A percentile compares a stretch with the other conserved stretches of the same genome.
phyloP scores from a whole-genome alignment of 2,888 invertebrate species.

The Pollenia griseotomentosa region DNA sequence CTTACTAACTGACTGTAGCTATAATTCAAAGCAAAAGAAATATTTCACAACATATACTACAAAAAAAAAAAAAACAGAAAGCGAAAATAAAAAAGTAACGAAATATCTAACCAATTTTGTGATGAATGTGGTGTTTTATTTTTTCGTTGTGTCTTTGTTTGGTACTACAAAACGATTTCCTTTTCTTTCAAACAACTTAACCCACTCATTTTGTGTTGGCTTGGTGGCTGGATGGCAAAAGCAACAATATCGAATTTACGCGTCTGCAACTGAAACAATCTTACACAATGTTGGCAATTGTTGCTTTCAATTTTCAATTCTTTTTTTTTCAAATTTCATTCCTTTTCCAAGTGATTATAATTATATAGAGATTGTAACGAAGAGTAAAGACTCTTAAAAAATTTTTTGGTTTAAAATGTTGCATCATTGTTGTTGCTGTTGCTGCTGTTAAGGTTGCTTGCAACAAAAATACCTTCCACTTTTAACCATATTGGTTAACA shows the following conservation, averaged over 20 bases:
- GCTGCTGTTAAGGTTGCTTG: background rate
- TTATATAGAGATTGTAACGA: conserved; percentile 57
- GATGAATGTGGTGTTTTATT: conserved; percentile 64
- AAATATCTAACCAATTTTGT: conserved; percentile 65
- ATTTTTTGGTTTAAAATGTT: conserved; percentile 47
- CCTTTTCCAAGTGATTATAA: conserved; percentile 47
- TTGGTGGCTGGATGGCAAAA: conserved; percentile 11
- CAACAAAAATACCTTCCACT: conserved; percentile 35
- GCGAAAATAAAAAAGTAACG: background rate
- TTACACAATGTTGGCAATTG: conserved; percentile 23
- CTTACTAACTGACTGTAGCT: background rate
- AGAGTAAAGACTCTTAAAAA: conserved; percentile 16
- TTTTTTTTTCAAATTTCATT: conserved; percentile 1
- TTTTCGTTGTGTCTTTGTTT: conserved; percentile 23
- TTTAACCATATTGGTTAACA: conserved; percentile 56
- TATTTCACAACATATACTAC: conserved; percentile 22
- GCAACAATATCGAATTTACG: conserved; percentile 26
- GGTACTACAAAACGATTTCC: conserved; percentile 32
- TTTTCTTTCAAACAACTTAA: conserved; percentile 54
- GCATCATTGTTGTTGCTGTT: conserved; percentile 49
- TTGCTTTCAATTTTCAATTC: conserved; percentile 53
- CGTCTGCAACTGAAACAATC: conserved; percentile 30
- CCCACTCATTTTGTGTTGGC: conserved; percentile 66
- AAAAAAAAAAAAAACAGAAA: background rate
- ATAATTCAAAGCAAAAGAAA: background rate